A percentile compares a stretch with the other conserved stretches of the same genome.
phyloP scores from a whole-genome alignment of 1,140 invertebrate species.

The Parasteatoda tepidariorum region DNA sequence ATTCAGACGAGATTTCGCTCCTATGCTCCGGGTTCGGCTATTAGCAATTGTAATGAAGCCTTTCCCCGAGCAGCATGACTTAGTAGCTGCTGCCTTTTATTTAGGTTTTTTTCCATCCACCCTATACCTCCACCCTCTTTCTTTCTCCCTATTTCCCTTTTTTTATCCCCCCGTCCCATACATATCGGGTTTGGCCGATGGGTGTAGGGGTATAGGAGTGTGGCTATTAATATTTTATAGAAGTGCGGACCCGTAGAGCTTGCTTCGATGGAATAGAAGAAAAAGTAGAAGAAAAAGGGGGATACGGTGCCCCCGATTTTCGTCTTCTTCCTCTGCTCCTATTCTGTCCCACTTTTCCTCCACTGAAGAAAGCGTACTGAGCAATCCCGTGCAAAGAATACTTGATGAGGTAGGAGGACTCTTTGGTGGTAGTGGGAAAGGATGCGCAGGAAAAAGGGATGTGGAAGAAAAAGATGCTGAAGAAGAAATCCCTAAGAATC shows the following conservation, averaged over 20 bases:
- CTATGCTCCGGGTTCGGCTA: constrained; percentile 52
- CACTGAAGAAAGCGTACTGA: constrained; percentile 1
- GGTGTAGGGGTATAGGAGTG: constrained; percentile 13
- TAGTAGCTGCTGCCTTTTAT: constrained; percentile 51
- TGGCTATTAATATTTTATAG: constrained; percentile 60
- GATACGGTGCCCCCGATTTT: constrained; percentile 24
- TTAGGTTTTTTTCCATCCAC: constrained; percentile 17
- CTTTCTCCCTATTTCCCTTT: neutral
- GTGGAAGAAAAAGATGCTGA: constrained; percentile 4
- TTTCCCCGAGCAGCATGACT: constrained; percentile 52
- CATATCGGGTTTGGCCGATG: constrained; percentile 31
- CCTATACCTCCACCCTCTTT: constrained; percentile 15
- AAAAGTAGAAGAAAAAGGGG: constrained; percentile 2
- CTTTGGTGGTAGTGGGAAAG: too few species aligned
- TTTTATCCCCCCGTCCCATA: constrained; percentile 25
- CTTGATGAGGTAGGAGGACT: constrained; percentile 41
- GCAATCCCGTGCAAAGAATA: constrained; percentile 41
- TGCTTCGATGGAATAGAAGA: neutral
- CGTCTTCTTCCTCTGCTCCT: constrained; percentile 9
- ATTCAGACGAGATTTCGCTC: constrained; percentile 55
- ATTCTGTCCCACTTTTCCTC: neutral
- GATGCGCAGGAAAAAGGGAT: constrained; percentile 21
- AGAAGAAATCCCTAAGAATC: constrained; percentile 32
- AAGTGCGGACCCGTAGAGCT: constrained; percentile 33
- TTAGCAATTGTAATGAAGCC: constrained; percentile 60